phyloP scores from a whole-genome alignment of 2,888 invertebrate species.

The Drosophila maculinotata region DNA sequence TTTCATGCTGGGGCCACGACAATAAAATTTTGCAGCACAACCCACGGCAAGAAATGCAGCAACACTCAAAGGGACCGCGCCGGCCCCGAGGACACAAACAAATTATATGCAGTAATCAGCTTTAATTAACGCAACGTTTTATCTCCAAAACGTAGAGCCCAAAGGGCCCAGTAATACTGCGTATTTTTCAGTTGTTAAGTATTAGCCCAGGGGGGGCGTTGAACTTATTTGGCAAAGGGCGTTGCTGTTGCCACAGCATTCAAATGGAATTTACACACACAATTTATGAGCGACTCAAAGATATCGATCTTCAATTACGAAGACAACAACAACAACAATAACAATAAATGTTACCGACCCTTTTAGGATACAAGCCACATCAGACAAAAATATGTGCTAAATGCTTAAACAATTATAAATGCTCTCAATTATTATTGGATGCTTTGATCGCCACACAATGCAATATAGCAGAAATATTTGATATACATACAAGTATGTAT shows the following conservation, averaged over 20 bases:
- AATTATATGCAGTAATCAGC: conserved; percentile 74
- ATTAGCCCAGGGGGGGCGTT: conserved; percentile 53
- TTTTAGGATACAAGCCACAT: conserved; percentile 24
- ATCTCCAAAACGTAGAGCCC: conserved; percentile 45
- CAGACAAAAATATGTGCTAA: conserved; percentile 56
- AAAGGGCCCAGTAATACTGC: too few species aligned
- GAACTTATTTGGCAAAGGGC: conserved; percentile 72
- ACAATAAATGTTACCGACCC: conserved; percentile 29
- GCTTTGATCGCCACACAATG: conserved; percentile 46
- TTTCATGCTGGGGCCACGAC: conserved; percentile 56
- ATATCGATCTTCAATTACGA: conserved; percentile 71
- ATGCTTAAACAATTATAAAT: conserved; percentile 55
- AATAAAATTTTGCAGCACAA: conserved; percentile 63
- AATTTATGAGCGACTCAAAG: conserved; percentile 60
- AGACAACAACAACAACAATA: conserved; percentile 29
- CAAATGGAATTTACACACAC: conserved; percentile 60
- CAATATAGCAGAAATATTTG: conserved; percentile 52
- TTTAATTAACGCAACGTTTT: conserved; percentile 76
- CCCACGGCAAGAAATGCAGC: conserved; percentile 45
- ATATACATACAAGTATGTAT: conserved; percentile 13
- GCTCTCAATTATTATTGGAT: conserved; percentile 55
- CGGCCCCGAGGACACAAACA: conserved; percentile 67
- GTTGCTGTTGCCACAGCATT: conserved; percentile 48
- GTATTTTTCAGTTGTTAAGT: conserved; percentile 10
- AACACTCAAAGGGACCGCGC: conserved; percentile 58